Evolutionary conservation across 1,140 invertebrate genomes (phyloP), one percentile per base, ranked within the genome.

Genomic region (Bombus pascuorum): DNA sequence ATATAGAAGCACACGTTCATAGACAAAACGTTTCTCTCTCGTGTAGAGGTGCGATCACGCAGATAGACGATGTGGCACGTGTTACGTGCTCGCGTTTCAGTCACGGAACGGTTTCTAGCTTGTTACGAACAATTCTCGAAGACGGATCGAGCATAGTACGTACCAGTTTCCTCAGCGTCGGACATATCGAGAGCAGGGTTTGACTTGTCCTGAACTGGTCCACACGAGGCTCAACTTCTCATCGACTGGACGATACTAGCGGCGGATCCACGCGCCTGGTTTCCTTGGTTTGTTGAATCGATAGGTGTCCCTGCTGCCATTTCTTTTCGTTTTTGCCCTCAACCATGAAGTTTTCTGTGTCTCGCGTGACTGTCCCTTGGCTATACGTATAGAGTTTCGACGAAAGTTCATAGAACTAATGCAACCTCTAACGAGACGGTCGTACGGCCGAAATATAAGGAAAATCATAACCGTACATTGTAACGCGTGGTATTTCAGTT

Each of bases 231-330:
- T 77, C 86, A 86, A 85, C 92, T 91, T 93, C 15, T 85, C 76
- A 87, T 77, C 62, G 85, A 72, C 81, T 93, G 92, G 93, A 92
- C 88, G 94, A 95, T 93, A 94, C 90, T 92, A 91, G 80, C 87
- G 65, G 83, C 87, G 70, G 71, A 78, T 76, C 32, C 37, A 73
- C 78, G 71, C 78, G 73, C 59, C 47, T 34, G 86, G 94, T 95
- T 93, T 92, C 94, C 93, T 93, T 93, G 95, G 93, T 92, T 92
- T 92, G 94, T 95, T 95, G 89, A 93, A 93, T 95, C 95, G 93
- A 95, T 95, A 95, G 75, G 70, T 80, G 74, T 76, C 74, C 39
- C 62, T 39, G 65, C 57, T 32, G 44, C 13, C 62, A 18, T 70
- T 86, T 74, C 72, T 86, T 81, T 86, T 80, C 57, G 25, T 37